Conservation (phyloP, 2,888 invertebrate genomes). For the Tethea ocularis region DNA sequence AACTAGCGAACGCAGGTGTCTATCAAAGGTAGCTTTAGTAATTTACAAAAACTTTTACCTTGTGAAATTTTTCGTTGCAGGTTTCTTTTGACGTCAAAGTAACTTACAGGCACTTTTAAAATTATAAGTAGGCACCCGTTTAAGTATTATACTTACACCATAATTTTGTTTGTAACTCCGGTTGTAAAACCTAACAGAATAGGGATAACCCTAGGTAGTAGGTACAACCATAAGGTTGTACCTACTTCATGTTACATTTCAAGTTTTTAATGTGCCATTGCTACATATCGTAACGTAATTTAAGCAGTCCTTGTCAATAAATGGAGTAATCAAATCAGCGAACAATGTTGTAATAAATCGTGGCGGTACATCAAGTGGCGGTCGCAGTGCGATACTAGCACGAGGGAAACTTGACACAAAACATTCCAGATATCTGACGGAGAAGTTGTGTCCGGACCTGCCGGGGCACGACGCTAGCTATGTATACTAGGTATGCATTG, state of each 20-base stretch:
- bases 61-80: too few relatives aligned
- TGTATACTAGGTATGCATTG: neutral
- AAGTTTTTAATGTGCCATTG: too few relatives aligned
- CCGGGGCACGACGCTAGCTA: neutral
- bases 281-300: neutral
- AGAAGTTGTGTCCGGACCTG: conserved; percentile 1
- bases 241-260: too few relatives aligned
- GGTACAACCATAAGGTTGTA: too few relatives aligned
- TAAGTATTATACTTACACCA: too few relatives aligned
- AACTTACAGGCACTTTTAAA: too few relatives aligned
- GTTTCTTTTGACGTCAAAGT: too few relatives aligned
- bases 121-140: too few relatives aligned
- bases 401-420: conserved; percentile 1
- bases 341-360: neutral
- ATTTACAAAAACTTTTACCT: neutral
- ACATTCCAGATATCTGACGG: conserved; percentile 1
- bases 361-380: conserved; percentile 1
- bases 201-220: too few relatives aligned
- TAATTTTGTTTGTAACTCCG: too few relatives aligned
- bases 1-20: neutral
- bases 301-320: too few relatives aligned
- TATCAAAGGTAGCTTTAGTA: neutral
- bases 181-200: too few relatives aligned
- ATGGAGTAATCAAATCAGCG: neutral
- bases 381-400: neutral